Evolutionary conservation across 1,140 invertebrate species (phyloP).

Genomic region (Streblospio benedicti): DNA sequence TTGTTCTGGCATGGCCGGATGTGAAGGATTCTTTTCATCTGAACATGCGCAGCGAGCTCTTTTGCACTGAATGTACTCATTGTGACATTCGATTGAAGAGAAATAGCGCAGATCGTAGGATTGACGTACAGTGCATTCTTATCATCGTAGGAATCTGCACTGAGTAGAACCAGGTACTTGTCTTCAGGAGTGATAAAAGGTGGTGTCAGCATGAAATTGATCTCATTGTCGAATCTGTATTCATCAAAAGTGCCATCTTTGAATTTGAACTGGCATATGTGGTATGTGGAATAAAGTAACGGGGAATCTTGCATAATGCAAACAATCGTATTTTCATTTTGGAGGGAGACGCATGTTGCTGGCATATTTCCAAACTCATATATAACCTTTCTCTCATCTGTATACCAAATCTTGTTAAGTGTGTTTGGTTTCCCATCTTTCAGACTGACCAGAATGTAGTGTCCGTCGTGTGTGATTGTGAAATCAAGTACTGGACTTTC

Average conservation of each 20-base stretch:
- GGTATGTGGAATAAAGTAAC: slow-evolving; percentile 28
- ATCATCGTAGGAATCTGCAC: slow-evolving; percentile 29
- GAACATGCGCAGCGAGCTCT: slow-evolving; percentile 27
- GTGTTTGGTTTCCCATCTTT: slow-evolving; percentile 24
- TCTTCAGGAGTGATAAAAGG: slow-evolving; percentile 37
- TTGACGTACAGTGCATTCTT: slow-evolving; percentile 19
- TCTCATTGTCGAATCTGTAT: slow-evolving; percentile 18
- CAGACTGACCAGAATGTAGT: slow-evolving; percentile 31
- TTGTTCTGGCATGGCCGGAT: slow-evolving; percentile 26
- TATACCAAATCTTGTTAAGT: slow-evolving; percentile 38
- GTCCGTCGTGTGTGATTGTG: slow-evolving; percentile 32
- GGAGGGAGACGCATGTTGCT: slow-evolving; percentile 28
- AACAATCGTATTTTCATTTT: slow-evolving; percentile 22
- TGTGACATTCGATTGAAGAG: slow-evolving; percentile 26
- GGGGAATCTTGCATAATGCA: slow-evolving; percentile 27
- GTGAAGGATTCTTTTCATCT: slow-evolving; percentile 28
- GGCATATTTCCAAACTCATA: slow-evolving; percentile 34
- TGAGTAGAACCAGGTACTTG: slow-evolving; percentile 33
- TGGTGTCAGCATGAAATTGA: slow-evolving; percentile 26
- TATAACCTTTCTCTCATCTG: slow-evolving; percentile 30
- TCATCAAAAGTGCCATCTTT: slow-evolving; percentile 25
- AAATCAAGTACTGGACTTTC: slow-evolving; percentile 31
- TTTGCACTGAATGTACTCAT: slow-evolving; percentile 29
- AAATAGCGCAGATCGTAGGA: slow-evolving; percentile 32
- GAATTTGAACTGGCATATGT: slow-evolving; percentile 29